phyloP scores from a whole-genome alignment of 2,113 vertebrate genomes.

The Bolborhynchus lineola region DNA sequence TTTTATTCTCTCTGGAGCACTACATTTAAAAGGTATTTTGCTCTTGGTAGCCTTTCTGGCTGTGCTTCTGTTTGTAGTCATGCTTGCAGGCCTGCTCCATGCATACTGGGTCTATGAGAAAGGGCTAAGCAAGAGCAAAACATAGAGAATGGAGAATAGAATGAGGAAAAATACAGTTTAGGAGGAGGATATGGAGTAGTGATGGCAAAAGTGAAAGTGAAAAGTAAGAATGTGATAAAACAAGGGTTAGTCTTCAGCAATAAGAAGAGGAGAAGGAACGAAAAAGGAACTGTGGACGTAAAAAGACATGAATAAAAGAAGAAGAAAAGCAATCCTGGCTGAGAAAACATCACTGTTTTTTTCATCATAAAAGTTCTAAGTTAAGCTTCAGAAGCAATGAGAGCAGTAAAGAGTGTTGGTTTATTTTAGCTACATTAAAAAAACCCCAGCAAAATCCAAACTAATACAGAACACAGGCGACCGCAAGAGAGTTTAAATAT shows the following conservation, averaged over 20 bases:
- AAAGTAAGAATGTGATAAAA: not conserved
- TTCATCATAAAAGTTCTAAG: not conserved
- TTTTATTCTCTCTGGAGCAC: not conserved
- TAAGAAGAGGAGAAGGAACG: not conserved
- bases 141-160: not conserved
- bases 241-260: not conserved
- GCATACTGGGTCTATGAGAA: not conserved
- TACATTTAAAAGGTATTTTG: not conserved
- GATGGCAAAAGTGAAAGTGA: not conserved
- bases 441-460: not conserved
- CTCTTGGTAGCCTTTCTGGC: not conserved
- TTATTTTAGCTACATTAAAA: slow-evolving; percentile 16
- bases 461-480: not conserved
- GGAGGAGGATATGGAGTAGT: not conserved
- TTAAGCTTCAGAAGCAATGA: not conserved
- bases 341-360: not conserved
- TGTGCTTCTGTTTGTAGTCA: not conserved
- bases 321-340: not conserved
- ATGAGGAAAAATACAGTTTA: not conserved
- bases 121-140: not conserved
- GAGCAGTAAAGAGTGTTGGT: not conserved
- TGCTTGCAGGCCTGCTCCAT: not conserved
- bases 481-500: not conserved
- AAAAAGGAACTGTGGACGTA: not conserved
- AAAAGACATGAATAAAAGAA: not conserved